Conservation (phyloP, 2,797 vertebrate species). For the Sebastes matsubarae region DNA sequence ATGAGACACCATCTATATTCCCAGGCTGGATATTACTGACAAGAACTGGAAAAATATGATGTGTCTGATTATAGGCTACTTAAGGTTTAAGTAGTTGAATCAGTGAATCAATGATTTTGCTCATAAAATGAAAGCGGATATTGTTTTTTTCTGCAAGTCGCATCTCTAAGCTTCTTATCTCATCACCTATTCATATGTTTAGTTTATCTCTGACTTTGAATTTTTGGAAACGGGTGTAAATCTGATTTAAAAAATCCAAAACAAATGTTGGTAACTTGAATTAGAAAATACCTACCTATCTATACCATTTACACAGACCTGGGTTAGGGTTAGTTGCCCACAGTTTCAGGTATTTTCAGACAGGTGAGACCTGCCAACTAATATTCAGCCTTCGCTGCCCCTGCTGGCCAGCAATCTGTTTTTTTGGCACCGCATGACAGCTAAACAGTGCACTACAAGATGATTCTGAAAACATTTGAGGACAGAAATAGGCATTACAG, state of each 20-base stretch:
- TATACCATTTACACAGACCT: not conserved
- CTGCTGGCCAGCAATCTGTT: slow-evolving; percentile 26
- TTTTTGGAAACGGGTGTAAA: not conserved
- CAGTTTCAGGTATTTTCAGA: slow-evolving; percentile 4
- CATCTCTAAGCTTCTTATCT: not conserved
- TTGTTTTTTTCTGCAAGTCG: not conserved
- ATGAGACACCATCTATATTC: not conserved
- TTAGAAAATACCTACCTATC: not conserved
- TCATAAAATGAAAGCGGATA: not conserved
- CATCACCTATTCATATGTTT: not conserved
- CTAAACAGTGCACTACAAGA: no score
- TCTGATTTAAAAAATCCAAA: not conserved
- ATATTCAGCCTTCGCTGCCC: not conserved
- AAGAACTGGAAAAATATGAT: not conserved
- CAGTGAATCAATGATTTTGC: not conserved
- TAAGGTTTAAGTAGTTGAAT: not conserved
- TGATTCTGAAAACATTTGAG: no score
- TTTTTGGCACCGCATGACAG: not conserved
- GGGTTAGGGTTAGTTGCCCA: not conserved
- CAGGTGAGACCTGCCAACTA: slow-evolving; percentile 14
- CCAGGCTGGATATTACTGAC: not conserved
- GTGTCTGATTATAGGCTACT: not conserved
- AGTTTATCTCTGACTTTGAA: not conserved
- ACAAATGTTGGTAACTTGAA: not conserved
- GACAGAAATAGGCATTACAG: no score